Evolutionary conservation across 1,140 invertebrate genomes (phyloP).

Genomic region (Chrysopa pallens): DNA sequence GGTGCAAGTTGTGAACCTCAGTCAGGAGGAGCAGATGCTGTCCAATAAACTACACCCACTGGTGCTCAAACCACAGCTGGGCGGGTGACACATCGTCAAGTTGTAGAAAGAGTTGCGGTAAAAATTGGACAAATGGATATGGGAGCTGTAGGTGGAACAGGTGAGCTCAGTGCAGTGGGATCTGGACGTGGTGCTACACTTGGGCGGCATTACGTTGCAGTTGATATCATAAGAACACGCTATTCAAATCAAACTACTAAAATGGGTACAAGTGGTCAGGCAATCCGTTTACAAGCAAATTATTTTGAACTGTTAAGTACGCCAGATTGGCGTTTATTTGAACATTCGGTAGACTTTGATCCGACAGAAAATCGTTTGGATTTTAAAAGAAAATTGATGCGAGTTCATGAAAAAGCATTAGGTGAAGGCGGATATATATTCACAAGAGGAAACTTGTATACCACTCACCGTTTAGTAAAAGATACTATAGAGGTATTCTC

Average conservation of each 20-base stretch:
- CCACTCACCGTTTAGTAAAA: slow-evolving; percentile 24
- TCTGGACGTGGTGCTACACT: not conserved
- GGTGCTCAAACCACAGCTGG: no score
- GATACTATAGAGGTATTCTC: slow-evolving; percentile 30
- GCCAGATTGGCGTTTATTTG: slow-evolving; percentile 56
- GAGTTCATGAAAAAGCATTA: slow-evolving; percentile 30
- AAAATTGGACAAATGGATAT: no score
- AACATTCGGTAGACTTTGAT: slow-evolving; percentile 64
- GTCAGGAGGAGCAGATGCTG: no score
- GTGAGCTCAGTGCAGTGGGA: not conserved
- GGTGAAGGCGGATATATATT: slow-evolving; percentile 33
- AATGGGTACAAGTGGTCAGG: slow-evolving; percentile 21
- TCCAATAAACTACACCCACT: no score
- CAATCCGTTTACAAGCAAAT: slow-evolving; percentile 42
- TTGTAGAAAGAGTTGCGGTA: no score
- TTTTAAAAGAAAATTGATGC: slow-evolving; percentile 37
- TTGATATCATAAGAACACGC: not conserved
- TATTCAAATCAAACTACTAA: not conserved
- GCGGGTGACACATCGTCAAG: no score
- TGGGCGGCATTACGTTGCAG: not conserved
- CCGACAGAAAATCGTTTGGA: slow-evolving; percentile 50
- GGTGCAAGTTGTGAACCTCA: no score
- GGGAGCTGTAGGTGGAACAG: not conserved
- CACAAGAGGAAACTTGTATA: slow-evolving; percentile 31
- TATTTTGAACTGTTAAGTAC: slow-evolving; percentile 49